Evolutionary conservation across 2,888 invertebrate species (phyloP).

Genomic region (Tribolium freemani): DNA sequence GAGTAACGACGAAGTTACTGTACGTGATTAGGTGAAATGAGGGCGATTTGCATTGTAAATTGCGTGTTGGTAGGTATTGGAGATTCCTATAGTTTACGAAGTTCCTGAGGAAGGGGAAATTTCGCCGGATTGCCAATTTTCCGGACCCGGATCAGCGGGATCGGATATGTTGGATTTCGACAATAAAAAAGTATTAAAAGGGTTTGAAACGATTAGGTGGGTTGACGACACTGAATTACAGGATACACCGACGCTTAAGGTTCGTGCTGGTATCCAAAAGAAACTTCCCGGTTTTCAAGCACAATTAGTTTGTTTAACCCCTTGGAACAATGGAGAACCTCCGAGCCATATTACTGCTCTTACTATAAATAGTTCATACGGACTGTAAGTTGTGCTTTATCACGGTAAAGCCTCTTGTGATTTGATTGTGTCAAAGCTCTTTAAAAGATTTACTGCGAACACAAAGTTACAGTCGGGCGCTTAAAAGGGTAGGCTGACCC

Average conservation of each 20-base stretch:
- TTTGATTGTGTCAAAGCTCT: background rate
- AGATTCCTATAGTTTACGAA: conserved; percentile 90
- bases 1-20: conserved; percentile 84
- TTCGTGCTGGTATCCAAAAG: conserved; percentile 83
- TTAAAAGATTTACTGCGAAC: background rate
- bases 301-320: conserved; percentile 93
- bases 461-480: background rate
- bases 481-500: background rate
- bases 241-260: conserved; percentile 70
- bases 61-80: conserved; percentile 69
- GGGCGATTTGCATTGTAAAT: conserved; percentile 19
- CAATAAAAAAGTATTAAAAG: conserved; percentile 68
- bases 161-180: conserved; percentile 67
- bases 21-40: conserved; percentile 64
- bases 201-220: conserved; percentile 8
- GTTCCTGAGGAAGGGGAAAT: conserved; percentile 84
- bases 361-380: conserved; percentile 95
- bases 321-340: conserved; percentile 82
- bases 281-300: conserved; percentile 98
- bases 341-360: conserved; percentile 91
- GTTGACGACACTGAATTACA: conserved; percentile 42
- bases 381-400: conserved; percentile 82
- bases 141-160: conserved; percentile 65
- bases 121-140: conserved; percentile 85
- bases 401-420: background rate